Evolutionary conservation across 2,113 vertebrate genomes (phyloP).

Genomic region (Sander vitreus): DNA sequence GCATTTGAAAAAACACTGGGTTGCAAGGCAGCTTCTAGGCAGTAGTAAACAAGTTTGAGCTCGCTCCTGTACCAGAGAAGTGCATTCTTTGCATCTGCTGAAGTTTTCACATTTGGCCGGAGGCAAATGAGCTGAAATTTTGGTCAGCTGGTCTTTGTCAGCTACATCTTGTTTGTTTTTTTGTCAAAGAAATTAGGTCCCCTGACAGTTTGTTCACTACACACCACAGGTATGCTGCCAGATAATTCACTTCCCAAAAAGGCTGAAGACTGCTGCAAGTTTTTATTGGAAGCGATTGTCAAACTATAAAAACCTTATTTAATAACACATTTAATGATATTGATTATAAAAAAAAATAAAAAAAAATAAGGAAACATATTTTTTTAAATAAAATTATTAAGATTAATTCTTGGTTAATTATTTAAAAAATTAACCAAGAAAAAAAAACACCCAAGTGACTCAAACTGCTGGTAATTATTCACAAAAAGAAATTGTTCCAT

Average conservation of each 20-base stretch:
- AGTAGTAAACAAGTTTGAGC: conserved; percentile 61
- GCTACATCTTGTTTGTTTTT: background rate
- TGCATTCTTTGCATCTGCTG: conserved; percentile 42
- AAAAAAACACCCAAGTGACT: background rate
- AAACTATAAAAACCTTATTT: background rate
- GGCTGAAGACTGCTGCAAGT: too few species aligned
- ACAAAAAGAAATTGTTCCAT: background rate
- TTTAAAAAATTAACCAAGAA: background rate
- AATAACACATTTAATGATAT: too few species aligned
- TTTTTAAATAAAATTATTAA: too few species aligned
- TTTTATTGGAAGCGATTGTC: background rate
- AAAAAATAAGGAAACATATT: background rate
- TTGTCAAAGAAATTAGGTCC: background rate
- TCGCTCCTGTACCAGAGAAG: conserved; percentile 25
- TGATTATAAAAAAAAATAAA: background rate
- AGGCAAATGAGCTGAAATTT: background rate
- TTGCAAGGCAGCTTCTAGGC: conserved; percentile 23
- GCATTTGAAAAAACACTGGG: background rate
- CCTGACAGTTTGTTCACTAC: too few species aligned
- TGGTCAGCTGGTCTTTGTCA: background rate
- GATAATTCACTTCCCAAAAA: background rate
- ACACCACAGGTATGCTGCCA: too few species aligned
- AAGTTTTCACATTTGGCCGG: background rate
- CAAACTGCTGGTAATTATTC: background rate
- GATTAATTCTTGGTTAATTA: too few species aligned